Evolutionary conservation across 2,113 vertebrate genomes (phyloP), one percentile per base, ranked within the genome.

Genomic region (Sorex fumeus): DNA sequence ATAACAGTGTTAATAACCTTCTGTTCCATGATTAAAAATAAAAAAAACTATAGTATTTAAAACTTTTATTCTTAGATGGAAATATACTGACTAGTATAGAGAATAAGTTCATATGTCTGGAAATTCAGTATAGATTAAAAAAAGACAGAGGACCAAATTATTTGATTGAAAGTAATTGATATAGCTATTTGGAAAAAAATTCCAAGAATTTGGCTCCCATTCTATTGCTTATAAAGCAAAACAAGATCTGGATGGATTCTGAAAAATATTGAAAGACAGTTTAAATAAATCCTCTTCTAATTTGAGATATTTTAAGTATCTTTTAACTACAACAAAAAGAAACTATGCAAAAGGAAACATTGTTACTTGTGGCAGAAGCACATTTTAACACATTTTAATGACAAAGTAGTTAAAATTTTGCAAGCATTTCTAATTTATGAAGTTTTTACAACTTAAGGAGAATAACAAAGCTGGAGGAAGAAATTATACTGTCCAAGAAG

Each of bases 331-430:
- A 92, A 79, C 19, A 50, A 84, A 25, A 28, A 77, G 13, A 60
- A 90, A 84, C 25, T 15, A 90, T 85, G 18, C 3, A 67, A 72
- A 19, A 28, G 34, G 75, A 87, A 47, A 75, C 16, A 62, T 90
- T n/a, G 62, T 0, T 87, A 30, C 69, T 5, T 78, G 2, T 84
- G 47, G 30, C 64, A 87, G 21, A 83, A 64, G n/a, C n/a, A n/a
- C n/a, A n/a, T n/a, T n/a, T n/a, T n/a, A 81, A 75, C 62, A 93
- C 79, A 81, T 67, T 90, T 81, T 88, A 47, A 85, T 70, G 19
- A 34, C 34, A 67, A 67, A 78, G 21, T 80, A 80, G 6, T 71
- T 79, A 94, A 40, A 67, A 90, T 64, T 80, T 81, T 7, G 21
- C 79, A 67, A 88, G 47, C 60, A 43, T 64, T 76, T 27, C 62